Percentiles rank a stretch among this genome's conserved stretches.
Conservation (phyloP, 2,888 invertebrate species). For the Sisyra nigra region DNA sequence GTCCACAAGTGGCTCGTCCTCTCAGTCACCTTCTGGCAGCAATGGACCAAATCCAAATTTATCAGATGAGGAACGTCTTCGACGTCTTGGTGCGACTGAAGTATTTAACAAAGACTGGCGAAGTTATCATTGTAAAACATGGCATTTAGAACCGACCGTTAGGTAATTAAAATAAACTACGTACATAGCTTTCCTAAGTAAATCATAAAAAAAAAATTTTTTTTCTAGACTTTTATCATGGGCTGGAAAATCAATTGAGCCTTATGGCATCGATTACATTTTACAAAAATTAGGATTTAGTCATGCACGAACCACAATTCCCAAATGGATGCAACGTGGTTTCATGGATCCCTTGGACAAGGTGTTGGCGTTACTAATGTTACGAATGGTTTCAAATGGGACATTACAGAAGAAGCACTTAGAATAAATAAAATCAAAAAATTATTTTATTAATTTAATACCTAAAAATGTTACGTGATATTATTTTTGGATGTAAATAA, state of each 20-base stretch:
- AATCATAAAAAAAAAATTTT: neutral
- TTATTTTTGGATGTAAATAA: too few species aligned
- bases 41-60: too few species aligned
- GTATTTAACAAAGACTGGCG: conserved; percentile 73
- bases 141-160: conserved; percentile 92
- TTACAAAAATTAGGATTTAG: conserved; percentile 94
- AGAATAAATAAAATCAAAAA: conserved; percentile 1
- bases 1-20: neutral
- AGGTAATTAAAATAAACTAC: conserved; percentile 34
- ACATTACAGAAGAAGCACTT: conserved; percentile 3
- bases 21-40: conserved; percentile 13
- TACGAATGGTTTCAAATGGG: conserved; percentile 41
- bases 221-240: conserved; percentile 51
- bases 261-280: conserved; percentile 96
- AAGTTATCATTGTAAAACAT: conserved; percentile 82
- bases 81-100: conserved; percentile 23
- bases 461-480: too few species aligned
- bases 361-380: conserved; percentile 63
- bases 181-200: conserved; percentile 1
- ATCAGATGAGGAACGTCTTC: conserved; percentile 8
- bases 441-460: too few species aligned
- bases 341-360: conserved; percentile 96
- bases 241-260: conserved; percentile 94
- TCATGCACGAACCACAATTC: conserved; percentile 95
- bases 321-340: conserved; percentile 98